phyloP scores from a whole-genome alignment of 2,797 vertebrate genomes.

The Delichon dasypus region DNA sequence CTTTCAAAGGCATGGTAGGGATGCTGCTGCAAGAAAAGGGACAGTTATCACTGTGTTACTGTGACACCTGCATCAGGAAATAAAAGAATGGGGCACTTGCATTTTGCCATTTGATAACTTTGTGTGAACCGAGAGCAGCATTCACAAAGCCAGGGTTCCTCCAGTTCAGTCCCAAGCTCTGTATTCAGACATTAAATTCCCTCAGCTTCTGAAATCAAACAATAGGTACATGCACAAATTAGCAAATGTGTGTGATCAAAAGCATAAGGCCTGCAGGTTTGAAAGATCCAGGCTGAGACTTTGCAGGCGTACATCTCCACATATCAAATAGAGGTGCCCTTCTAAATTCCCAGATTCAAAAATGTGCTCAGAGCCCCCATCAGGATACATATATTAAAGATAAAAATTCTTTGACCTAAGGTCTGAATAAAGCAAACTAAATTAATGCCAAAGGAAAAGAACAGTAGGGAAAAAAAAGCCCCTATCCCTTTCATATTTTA shows the following conservation, averaged over 20 bases:
- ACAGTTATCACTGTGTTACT: background rate
- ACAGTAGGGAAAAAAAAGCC: background rate
- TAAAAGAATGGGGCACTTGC: background rate
- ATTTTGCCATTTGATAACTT: background rate
- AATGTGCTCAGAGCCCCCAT: background rate
- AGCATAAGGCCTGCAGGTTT: background rate
- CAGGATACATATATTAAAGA: background rate
- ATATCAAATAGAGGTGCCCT: background rate
- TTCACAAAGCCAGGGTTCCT: background rate
- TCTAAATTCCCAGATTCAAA: background rate
- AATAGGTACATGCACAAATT: background rate
- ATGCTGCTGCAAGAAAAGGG: background rate
- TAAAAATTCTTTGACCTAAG: conserved; percentile 21
- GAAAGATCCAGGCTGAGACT: background rate
- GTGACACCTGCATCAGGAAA: background rate
- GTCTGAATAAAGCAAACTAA: background rate
- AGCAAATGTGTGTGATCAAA: background rate
- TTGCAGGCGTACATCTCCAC: background rate
- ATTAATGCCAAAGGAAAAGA: conserved; percentile 19
- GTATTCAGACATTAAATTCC: background rate
- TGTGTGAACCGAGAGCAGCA: background rate
- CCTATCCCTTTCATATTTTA: background rate
- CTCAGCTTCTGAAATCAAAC: conserved; percentile 14
- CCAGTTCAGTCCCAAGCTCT: background rate
- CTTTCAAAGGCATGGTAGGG: background rate